A percentile compares a stretch with the other conserved stretches of the same genome.
Evolutionary conservation across 53 echinoderm and acorn worm species (phyloP).

Genomic region (Hippasteria phrygiana): DNA sequence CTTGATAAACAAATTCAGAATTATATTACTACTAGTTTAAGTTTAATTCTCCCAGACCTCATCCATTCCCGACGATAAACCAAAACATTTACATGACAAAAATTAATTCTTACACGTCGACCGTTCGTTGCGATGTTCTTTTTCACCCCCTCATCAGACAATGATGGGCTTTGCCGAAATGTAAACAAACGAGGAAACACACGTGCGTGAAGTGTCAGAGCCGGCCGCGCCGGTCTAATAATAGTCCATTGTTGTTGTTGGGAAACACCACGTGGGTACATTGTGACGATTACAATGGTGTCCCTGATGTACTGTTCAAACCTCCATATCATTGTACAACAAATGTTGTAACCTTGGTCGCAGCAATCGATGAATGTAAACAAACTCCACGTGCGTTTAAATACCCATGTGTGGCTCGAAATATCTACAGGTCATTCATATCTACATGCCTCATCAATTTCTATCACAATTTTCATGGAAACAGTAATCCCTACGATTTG

Average conservation of each 20-base stretch:
- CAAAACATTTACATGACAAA: too few relatives aligned
- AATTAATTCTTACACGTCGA: too few relatives aligned
- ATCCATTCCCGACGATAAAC: too few relatives aligned
- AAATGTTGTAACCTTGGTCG: background rate
- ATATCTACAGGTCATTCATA: background rate
- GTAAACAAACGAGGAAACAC: slow-evolving; percentile 47
- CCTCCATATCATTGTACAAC: slow-evolving; percentile 6
- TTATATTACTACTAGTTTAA: too few relatives aligned
- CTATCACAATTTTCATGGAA: too few relatives aligned
- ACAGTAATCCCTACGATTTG: too few relatives aligned
- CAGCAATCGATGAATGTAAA: slow-evolving; percentile 36
- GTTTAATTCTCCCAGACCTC: too few relatives aligned
- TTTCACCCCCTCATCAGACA: too few relatives aligned
- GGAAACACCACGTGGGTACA: background rate
- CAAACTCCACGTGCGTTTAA: slow-evolving; percentile 45
- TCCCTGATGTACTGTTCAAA: background rate
- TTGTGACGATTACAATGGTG: slow-evolving; percentile 21
- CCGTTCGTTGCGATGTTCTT: too few relatives aligned
- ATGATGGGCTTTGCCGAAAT: background rate
- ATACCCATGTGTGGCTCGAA: background rate
- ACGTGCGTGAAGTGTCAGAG: background rate
- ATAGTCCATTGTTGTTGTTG: background rate
- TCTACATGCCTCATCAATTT: background rate
- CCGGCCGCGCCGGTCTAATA: background rate
- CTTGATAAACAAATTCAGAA: too few relatives aligned